Evolutionary conservation across 2,113 vertebrate species (phyloP), one percentile per base, ranked within the genome.

Genomic region (Sakesphorus luctuosus): DNA sequence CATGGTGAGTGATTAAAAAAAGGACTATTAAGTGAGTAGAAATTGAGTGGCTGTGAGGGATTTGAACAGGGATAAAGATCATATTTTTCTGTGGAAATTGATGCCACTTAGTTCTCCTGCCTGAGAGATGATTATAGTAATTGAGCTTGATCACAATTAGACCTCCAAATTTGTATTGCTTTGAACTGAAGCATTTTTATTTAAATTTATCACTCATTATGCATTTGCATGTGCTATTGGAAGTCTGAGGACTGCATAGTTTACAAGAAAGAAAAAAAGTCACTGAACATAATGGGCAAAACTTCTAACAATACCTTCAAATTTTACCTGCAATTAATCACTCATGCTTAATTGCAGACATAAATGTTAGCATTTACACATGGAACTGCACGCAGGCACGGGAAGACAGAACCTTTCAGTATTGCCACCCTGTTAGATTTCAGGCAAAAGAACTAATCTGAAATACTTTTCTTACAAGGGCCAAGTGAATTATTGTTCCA

Each of bases 131-230:
- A 81, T 83, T 87, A 53, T 77, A 80, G 50, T 91, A 84, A 84
- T 73, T 80, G 43, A 76, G 78, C 28, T 40, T 43, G 56, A 84
- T 77, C 28, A 46, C 66, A 65, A 6, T 94, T 90, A 88, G 73
- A 59, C 56, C 52, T 84, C 93, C 56, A 87, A 36, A 89, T 91
- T 52, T 81, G 25, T 75, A 65, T 61, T 75, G 65, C 53, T 82
- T 87, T 84, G 63, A 86, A 88, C 47, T 28, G 47, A 73, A 68
- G 15, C 28, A n/a, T 83, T 97, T 87, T 94, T 72, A 76, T 94
- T 89, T 72, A 91, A 93, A 87, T 89, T 76, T 1, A 6, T 75
- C 13, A 33, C 38, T 84, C 29, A n/a, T 87, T 69, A 53, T 82
- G 74, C 71, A 36, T 83, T 95, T 76, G 59, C 49, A 19, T 69